A percentile compares a stretch with the other conserved stretches of the same genome.
Conservation (phyloP, 2,113 vertebrate species). For the Dasypus novemcinctus region DNA sequence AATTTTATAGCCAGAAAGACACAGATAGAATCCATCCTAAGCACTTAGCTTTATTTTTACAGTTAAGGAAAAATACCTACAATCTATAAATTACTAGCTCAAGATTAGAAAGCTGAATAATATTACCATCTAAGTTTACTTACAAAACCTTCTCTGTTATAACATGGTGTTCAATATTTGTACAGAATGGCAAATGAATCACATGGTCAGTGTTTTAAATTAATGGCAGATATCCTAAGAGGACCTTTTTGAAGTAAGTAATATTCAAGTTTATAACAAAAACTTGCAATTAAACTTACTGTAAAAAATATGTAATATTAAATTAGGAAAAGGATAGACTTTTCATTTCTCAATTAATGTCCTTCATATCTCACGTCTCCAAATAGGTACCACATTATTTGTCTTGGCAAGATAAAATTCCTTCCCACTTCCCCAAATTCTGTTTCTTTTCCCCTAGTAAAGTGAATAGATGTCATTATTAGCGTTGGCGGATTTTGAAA, state of each 20-base stretch:
- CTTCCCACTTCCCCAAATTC: neutral
- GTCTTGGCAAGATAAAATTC: neutral
- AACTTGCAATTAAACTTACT: neutral
- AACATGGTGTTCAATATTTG: neutral
- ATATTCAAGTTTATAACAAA: neutral
- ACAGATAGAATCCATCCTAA: neutral
- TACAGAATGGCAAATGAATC: neutral
- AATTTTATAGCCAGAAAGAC: neutral
- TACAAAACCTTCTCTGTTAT: neutral
- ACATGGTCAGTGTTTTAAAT: neutral
- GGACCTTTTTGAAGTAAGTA: neutral
- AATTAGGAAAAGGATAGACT: neutral
- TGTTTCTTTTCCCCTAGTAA: neutral
- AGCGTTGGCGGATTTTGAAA: conserved; percentile 52
- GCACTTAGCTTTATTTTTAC: neutral
- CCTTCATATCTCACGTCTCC: neutral
- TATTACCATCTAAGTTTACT: neutral
- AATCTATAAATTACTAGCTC: conserved; percentile 11
- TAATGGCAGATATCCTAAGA: neutral
- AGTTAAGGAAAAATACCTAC: neutral
- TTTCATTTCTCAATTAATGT: neutral
- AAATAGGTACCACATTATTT: neutral
- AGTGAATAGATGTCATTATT: conserved; percentile 27
- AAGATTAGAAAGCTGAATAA: neutral
- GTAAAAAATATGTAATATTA: neutral